A percentile compares a stretch with the other conserved stretches of the same genome.
These are phyloP conservation scores for Camelus bactrianus DNA, from an alignment of 2,113 vertebrate species.

Conservation along the genomic window DNA sequence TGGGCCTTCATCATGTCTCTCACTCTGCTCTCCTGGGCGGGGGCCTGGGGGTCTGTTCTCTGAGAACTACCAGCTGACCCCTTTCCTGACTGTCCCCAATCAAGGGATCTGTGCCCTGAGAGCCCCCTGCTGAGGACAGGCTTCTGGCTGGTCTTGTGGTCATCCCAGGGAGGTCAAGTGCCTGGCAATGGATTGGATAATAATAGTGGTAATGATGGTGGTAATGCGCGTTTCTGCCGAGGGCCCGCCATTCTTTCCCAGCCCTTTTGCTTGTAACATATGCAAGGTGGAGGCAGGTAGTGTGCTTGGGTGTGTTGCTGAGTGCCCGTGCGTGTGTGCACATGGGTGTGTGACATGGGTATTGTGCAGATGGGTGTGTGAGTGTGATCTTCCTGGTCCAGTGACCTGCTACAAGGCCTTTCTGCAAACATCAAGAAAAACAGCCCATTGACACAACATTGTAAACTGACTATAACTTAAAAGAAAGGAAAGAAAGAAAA, in stretches of 20 bases:
- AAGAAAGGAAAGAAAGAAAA: too few relatives aligned
- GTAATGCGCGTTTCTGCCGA: neutral
- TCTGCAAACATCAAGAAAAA: constrained; percentile 30
- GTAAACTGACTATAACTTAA: too few relatives aligned
- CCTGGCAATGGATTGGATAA: constrained; percentile 74
- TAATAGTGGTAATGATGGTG: constrained; percentile 47
- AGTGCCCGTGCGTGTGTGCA: too few relatives aligned
- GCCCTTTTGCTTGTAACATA: neutral
- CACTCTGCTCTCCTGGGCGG: neutral
- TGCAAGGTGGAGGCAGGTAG: neutral
- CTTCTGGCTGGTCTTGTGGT: neutral
- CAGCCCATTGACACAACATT: neutral
- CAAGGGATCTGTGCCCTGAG: neutral
- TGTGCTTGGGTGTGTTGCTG: neutral
- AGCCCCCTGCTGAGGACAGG: constrained; percentile 57
- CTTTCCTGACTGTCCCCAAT: constrained; percentile 20
- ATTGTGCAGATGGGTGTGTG: neutral
- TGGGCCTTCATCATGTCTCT: constrained; percentile 21
- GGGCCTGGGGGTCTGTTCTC: constrained; percentile 40
- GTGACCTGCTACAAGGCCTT: neutral
- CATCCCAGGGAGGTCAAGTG: constrained; percentile 65
- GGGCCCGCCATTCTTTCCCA: neutral
- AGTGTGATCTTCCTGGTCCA: neutral
- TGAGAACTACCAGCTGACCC: constrained; percentile 60
- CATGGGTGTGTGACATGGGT: neutral